Percentiles rank a stretch among this genome's conserved stretches.
phyloP scores from a whole-genome alignment of 2,888 invertebrate species.

The Tenthredo amoena region DNA sequence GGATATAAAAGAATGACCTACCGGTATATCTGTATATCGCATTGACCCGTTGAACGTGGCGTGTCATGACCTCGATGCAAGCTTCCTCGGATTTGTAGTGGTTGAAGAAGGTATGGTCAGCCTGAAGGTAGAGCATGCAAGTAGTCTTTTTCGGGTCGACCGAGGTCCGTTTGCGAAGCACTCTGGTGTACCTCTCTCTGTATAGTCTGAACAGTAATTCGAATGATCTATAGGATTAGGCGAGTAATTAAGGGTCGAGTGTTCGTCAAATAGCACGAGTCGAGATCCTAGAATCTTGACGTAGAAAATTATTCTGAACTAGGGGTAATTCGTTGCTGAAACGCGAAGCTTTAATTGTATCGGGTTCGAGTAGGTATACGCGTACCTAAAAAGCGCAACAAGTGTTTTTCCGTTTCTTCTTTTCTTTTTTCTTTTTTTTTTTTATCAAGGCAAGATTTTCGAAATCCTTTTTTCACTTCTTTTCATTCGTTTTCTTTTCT shows the following conservation, averaged over 20 bases:
- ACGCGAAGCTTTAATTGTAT: neutral
- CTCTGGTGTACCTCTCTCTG: conserved; percentile 64
- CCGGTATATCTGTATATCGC: conserved; percentile 90
- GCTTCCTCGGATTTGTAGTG: conserved; percentile 95
- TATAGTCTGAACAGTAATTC: conserved; percentile 60
- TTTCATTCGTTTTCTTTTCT: neutral
- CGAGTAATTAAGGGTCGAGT: conserved; percentile 4
- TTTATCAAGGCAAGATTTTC: neutral
- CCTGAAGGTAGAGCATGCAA: conserved; percentile 96
- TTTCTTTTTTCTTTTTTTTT: neutral
- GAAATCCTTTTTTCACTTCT: neutral
- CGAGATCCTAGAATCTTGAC: neutral
- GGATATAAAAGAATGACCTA: conserved; percentile 73
- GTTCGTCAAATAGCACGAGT: neutral
- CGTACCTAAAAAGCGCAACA: conserved; percentile 11
- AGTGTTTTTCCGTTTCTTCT: neutral
- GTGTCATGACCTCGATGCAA: conserved; percentile 94
- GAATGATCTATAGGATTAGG: neutral
- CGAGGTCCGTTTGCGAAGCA: conserved; percentile 79
- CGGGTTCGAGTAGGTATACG: neutral
- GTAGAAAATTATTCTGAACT: neutral
- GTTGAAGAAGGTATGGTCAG: conserved; percentile 96
- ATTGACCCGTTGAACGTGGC: conserved; percentile 95
- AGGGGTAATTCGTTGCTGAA: neutral
- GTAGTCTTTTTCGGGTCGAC: conserved; percentile 93